phyloP scores from a whole-genome alignment of 2,888 invertebrate species.

The Ypsolopha sequella region DNA sequence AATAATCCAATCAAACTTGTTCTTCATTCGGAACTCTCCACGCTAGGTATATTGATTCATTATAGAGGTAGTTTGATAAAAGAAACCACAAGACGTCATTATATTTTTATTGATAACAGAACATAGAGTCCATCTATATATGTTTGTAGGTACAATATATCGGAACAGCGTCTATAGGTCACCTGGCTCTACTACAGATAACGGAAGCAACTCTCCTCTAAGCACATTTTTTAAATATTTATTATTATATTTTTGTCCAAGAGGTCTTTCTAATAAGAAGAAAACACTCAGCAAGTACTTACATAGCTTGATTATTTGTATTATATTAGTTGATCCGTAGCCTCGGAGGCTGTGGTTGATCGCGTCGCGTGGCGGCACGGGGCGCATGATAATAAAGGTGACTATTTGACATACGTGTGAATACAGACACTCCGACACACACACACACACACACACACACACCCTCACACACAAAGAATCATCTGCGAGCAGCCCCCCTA shows the following conservation, averaged over 20 bases:
- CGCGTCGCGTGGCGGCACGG: too few species aligned
- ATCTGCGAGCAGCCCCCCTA: too few species aligned
- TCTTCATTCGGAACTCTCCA: not conserved
- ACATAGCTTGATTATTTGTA: not conserved
- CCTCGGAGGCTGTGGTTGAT: too few species aligned
- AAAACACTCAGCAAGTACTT: not conserved
- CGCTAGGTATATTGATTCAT: too few species aligned
- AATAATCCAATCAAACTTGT: too few species aligned
- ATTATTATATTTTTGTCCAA: not conserved
- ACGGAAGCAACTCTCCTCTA: not conserved
- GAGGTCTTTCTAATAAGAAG: not conserved
- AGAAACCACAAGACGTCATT: conserved; percentile 24
- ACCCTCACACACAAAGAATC: too few species aligned
- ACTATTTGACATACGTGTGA: too few species aligned
- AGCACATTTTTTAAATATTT: not conserved
- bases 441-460: too few species aligned
- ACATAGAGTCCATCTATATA: conserved; percentile 32
- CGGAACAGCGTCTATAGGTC: conserved; percentile 4
- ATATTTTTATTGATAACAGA: conserved; percentile 53
- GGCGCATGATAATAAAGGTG: too few species aligned
- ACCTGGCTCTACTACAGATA: not conserved
- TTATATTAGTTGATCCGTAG: not conserved
- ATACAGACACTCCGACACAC: too few species aligned
- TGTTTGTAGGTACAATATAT: conserved; percentile 2
- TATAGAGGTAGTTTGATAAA: conserved; percentile 1